phyloP scores from a whole-genome alignment of 2,797 vertebrate genomes.

The Bufotes viridis region DNA sequence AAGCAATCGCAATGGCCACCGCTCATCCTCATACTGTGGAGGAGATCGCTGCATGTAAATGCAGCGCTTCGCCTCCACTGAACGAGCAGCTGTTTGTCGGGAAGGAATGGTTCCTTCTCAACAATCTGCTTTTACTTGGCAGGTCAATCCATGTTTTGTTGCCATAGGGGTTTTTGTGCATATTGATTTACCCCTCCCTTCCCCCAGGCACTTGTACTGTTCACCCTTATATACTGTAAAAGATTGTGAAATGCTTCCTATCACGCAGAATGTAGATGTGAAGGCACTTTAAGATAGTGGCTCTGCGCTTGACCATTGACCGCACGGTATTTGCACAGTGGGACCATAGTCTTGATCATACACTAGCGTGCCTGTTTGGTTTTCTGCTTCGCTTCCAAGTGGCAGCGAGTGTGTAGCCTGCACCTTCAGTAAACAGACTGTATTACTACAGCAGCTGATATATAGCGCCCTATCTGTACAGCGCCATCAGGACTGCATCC shows the following conservation, averaged over 20 bases:
- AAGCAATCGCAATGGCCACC: too few relatives aligned
- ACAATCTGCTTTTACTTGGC: too few relatives aligned
- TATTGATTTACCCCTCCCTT: too few relatives aligned
- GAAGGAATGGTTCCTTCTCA: too few relatives aligned
- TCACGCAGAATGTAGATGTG: background rate
- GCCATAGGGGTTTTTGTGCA: too few relatives aligned
- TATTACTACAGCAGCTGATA: slow-evolving; percentile 4
- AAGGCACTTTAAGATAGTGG: background rate
- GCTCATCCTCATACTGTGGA: too few relatives aligned
- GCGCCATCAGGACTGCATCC: background rate
- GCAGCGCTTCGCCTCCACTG: too few relatives aligned
- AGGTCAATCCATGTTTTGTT: too few relatives aligned
- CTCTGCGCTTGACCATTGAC: background rate
- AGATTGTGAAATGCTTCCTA: background rate
- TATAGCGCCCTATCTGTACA: background rate
- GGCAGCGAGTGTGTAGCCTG: background rate
- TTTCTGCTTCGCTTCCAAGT: slow-evolving; percentile 23
- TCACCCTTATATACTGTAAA: too few relatives aligned
- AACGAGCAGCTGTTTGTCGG: too few relatives aligned
- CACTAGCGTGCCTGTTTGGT: slow-evolving; percentile 36
- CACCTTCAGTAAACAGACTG: slow-evolving; percentile 36
- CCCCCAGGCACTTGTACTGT: too few relatives aligned
- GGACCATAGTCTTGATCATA: slow-evolving; percentile 3
- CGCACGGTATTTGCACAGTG: slow-evolving; percentile 5
- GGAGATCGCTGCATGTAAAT: too few relatives aligned